Evolutionary conservation across 2,888 invertebrate genomes (phyloP).

Genomic region (Dryomyza anilis): DNA sequence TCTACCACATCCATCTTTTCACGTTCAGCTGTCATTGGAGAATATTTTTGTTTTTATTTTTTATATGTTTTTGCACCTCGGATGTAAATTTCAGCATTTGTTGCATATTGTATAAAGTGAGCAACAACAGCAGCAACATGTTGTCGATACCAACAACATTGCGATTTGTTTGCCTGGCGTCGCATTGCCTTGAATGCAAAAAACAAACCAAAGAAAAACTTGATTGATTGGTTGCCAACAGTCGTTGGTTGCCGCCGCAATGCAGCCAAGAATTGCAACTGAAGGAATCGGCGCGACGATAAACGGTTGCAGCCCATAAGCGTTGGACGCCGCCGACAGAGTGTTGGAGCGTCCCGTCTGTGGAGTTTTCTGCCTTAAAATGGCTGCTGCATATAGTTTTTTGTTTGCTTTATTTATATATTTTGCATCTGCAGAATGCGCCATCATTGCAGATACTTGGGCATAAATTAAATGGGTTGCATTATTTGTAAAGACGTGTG

Average conservation of each 20-base stretch:
- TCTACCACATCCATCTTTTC: conserved; percentile 23
- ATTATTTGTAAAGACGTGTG: too few relatives aligned
- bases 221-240: conserved; percentile 53
- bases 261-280: not conserved
- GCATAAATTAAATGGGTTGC: too few relatives aligned
- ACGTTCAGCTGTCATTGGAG: not conserved
- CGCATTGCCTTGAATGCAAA: conserved; percentile 36
- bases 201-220: too few relatives aligned
- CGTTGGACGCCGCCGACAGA: too few relatives aligned
- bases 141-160: conserved; percentile 18
- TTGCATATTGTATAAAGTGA: not conserved
- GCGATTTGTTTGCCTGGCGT: conserved; percentile 29
- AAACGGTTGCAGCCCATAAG: conserved; percentile 23
- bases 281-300: not conserved
- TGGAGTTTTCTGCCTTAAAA: conserved; percentile 9
- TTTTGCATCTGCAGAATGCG: too few relatives aligned
- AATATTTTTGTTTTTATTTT: not conserved
- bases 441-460: too few relatives aligned
- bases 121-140: not conserved
- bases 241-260: too few relatives aligned
- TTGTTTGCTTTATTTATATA: too few relatives aligned
- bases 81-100: conserved; percentile 26
- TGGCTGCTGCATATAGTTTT: conserved; percentile 7
- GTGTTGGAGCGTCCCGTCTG: too few relatives aligned
- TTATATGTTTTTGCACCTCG: not conserved